phyloP scores from a whole-genome alignment of 2,113 vertebrate genomes.

The Xiphophorus couchianus region DNA sequence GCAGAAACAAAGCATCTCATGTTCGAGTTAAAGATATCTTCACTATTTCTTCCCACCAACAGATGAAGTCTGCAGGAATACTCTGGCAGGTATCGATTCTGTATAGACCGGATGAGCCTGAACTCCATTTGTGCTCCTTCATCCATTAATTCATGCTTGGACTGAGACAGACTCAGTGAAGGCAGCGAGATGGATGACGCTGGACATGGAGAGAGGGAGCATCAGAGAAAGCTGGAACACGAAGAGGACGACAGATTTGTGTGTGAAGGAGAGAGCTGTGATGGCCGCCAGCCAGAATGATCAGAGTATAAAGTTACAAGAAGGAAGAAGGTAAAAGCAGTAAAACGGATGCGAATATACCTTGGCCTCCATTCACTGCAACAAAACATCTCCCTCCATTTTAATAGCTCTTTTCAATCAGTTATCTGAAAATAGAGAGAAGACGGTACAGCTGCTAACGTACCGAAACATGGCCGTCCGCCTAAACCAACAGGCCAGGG shows the following conservation, averaged over 20 bases:
- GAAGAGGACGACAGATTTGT: background rate
- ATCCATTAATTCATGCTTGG: slow-evolving; percentile 23
- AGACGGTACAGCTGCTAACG: too few relatives aligned
- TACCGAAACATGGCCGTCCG: too few relatives aligned
- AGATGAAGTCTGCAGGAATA: slow-evolving; percentile 13
- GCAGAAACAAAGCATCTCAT: background rate
- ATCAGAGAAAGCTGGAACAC: background rate
- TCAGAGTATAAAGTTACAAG: slow-evolving; percentile 48
- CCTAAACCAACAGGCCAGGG: too few relatives aligned
- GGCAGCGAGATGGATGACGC: background rate
- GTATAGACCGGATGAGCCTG: slow-evolving; percentile 8
- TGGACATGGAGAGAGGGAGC: slow-evolving; percentile 2
- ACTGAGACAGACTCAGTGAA: slow-evolving; percentile 6
- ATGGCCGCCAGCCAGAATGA: slow-evolving; percentile 32
- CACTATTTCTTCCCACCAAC: background rate
- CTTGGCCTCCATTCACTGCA: background rate
- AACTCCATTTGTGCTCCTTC: slow-evolving; percentile 20
- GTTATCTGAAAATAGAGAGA: too few relatives aligned
- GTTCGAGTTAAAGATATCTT: too few relatives aligned
- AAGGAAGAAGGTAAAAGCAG: slow-evolving; percentile 13
- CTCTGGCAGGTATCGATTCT: slow-evolving; percentile 25
- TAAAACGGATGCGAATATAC: slow-evolving; percentile 4
- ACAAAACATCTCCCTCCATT: background rate
- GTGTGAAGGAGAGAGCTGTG: slow-evolving; percentile 21
- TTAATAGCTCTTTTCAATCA: background rate